Conservation (phyloP, 2,797 vertebrate species). For the Anomalospiza imberbis region DNA sequence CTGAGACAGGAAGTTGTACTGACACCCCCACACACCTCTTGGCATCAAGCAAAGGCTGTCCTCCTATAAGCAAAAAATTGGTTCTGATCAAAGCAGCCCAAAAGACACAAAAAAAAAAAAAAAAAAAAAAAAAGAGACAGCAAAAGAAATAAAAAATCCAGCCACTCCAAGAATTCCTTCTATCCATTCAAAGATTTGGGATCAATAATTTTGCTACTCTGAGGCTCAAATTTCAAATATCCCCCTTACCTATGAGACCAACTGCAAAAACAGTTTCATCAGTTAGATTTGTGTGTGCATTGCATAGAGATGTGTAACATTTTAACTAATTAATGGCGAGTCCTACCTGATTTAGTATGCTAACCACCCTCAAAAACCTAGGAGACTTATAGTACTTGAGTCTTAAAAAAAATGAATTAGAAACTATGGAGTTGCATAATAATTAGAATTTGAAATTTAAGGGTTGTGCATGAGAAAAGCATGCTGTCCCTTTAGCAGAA, state of each 20-base stretch:
- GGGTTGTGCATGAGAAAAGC: not conserved
- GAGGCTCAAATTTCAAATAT: not conserved
- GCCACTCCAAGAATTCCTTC: not conserved
- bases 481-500: not conserved
- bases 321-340: not conserved
- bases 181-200: not conserved
- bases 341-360: not conserved
- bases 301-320: not conserved
- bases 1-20: not conserved
- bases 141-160: not conserved
- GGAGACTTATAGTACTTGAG: not conserved
- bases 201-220: not conserved
- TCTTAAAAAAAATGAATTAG: too few species aligned
- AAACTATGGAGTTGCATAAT: not conserved
- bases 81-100: not conserved
- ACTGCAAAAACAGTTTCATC: not conserved
- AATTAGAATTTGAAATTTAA: not conserved
- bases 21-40: not conserved
- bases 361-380: not conserved
- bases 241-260: not conserved
- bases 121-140: not conserved
- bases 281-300: not conserved
- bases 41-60: not conserved
- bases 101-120: not conserved
- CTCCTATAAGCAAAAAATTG: not conserved